Base-by-base conservation (phyloP, 1,140 invertebrate species). In the Drosophila suzukii region DNA sequence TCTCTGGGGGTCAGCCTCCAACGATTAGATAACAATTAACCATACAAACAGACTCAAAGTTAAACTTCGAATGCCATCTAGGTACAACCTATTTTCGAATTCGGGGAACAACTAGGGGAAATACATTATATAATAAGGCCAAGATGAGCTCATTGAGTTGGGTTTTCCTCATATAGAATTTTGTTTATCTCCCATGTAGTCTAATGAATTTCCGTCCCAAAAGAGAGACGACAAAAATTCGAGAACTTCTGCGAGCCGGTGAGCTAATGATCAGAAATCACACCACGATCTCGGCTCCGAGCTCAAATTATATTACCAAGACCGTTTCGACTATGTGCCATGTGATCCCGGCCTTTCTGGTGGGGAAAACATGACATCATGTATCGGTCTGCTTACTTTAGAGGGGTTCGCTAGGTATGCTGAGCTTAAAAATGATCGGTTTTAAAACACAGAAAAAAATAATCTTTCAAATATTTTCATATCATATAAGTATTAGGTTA, bases 181-280 rank as follows among this genome's bases (percentile, higher is more conserved):
- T 30, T 38, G 12, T 38, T 12, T 61, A 62, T 30, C 13, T 38
- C 20, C 32, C 32, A n/a, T 17, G 11, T 56, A 50, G 5, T 27
- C 13, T 43, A 51, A 80, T 80, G 75, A 83, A 80, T 83, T 86
- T 86, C 78, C 78, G 81, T 41, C 46, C 57, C 53, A 44, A 41
- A 68, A 57, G 43, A 67, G 63, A 81, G 41, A 70, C 49, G 61
- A 4, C 63, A 66, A 66, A 67, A 71, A 76, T 51, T 56, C 63
- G 41, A 63, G 61, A 20, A 53, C 51, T 79, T 73, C 75, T 55
- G 61, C 59, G 54, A 83, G 68, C 60, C 71, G 62, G 49, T 72
- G 61, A 88, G 83, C 79, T 88, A 88, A 86, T 82, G 83, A 86
- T 88, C 83, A 50, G 34, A 75, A 78, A 78, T 75, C 46, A 82